Base-by-base conservation (phyloP, 2,797 vertebrate genomes). In the Sebastes taczanowskii region DNA sequence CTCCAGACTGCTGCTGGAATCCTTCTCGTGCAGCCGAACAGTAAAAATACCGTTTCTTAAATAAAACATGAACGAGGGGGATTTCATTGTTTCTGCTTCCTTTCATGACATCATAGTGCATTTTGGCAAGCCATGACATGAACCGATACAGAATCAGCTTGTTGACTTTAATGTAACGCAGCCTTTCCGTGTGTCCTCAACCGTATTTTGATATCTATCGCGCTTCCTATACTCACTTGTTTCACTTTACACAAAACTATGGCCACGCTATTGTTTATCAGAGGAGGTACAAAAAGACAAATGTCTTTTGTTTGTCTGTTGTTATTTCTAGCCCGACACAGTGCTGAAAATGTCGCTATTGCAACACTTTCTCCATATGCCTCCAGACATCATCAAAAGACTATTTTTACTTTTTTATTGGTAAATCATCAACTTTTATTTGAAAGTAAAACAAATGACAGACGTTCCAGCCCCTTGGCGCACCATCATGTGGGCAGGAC, bases 361-460 rank as follows among this genome's bases (percentile, higher is more conserved):
- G 88, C 86, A 88, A 90, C 88, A 81, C 85, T 85, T 88, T 92
- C 86, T 89, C 93, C 94, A 95, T 95, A 95, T 95, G 94, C 92
- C 88, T 90, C 81, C 89, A 88, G 90, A 88, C 88, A 89, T 89
- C 91, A 91, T 95, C 92, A 95, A 93, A 94, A 83, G 81, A 78
- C 84, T 92, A 93, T 94, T 95, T 94, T 81, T 92, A 92, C 89
- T 93, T 92, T 64, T 94, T 95, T 93, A 95, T 94, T 95, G 93
- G 93, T 95, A 94, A 95, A 94, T 93, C 91, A 75, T 93, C 93
- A 95, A 95, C 92, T 95, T 95, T 94, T 90, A 94, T 94, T 93
- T 94, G 89, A 95, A 95, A 95, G 91, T 92, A 87, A 95, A 95
- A 95, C 94, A 94, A 95, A 95, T 95, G 95, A 92, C 94, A 95